These are phyloP conservation scores for Syrrhaptes paradoxus DNA, from an alignment of 2,113 vertebrate genomes.

Conservation along the genomic window DNA sequence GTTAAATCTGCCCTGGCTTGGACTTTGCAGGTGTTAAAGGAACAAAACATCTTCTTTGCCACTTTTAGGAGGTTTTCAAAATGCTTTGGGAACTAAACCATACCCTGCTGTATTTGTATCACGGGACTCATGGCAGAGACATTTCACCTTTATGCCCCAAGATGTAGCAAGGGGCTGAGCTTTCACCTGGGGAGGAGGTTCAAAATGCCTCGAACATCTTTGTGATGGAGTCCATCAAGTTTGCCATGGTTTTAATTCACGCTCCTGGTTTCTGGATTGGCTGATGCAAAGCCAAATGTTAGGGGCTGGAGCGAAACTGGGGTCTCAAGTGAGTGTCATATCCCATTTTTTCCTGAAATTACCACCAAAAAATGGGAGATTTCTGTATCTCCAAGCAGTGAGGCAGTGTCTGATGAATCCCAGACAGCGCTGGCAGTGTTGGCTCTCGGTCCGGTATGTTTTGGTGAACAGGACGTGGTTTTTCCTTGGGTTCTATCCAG, in stretches of 20 bases:
- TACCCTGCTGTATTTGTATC: neutral
- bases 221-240: neutral
- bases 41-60: neutral
- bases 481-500: neutral
- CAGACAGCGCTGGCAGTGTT: neutral
- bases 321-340: neutral
- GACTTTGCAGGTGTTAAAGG: neutral
- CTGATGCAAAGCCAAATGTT: neutral
- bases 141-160: neutral
- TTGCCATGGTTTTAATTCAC: neutral
- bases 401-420: neutral
- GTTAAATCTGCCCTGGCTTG: neutral
- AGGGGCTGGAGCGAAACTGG: neutral
- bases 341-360: neutral
- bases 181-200: neutral
- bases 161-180: neutral
- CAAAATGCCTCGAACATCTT: neutral
- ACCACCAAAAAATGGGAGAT: neutral
- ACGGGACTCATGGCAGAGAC: neutral
- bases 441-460: accelerated
- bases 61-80: neutral
- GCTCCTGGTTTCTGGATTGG: neutral
- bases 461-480: neutral
- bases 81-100: neutral
- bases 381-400: neutral